Evolutionary conservation across 1,140 invertebrate genomes (phyloP), one percentile per base, ranked within the genome.

Genomic region (Bombus affinis): DNA sequence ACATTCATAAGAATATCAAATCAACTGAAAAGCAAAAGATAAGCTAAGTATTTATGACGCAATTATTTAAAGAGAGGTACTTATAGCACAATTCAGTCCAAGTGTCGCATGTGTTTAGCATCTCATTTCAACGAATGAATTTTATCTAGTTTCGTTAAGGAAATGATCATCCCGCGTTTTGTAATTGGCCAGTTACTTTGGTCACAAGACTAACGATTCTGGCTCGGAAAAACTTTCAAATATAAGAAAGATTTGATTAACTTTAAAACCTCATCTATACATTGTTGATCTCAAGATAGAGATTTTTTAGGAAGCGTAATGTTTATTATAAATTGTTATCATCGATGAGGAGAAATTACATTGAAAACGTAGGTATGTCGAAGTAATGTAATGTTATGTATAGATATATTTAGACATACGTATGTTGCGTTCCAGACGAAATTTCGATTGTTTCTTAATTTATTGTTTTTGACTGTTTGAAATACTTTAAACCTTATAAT

Each of bases 251-350:
- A 0, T 28, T 12, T 0, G 3, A 62, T 4, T n/a, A n/a, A n/a
- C 0, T 8, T n/a, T 62, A 0, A 28, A 62, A 28, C 13, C 0
- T 0, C 0, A 59, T 4, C 4, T 53, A 0, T 53, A 1, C 9
- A 62, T 62, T 12, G 10, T 59, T 12, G 1, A 22, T 18, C 0
- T 6, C 15, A 0, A 22, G 18, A 53, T 8, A 0, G 18, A 22
- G 59, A 12, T 5, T n/a, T 10, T n/a, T n/a, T 13, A 0, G 2
- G 3, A 13, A n/a, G 1, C 0, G 28, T 5, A 1, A 13, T 5
- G 5, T 5, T 62, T 62, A n/a, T 62, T n/a, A 10, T 0, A 13
- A n/a, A 62, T 13, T 32, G 32, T 32, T 62, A 1, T 62, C 13
- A 62, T n/a, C 28, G n/a, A 0, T n/a, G 3, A 12, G 0, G 4